These are phyloP conservation scores for Oreohelix idahoensis DNA, from an alignment of 1,140 invertebrate genomes.

Conservation along the genomic window DNA sequence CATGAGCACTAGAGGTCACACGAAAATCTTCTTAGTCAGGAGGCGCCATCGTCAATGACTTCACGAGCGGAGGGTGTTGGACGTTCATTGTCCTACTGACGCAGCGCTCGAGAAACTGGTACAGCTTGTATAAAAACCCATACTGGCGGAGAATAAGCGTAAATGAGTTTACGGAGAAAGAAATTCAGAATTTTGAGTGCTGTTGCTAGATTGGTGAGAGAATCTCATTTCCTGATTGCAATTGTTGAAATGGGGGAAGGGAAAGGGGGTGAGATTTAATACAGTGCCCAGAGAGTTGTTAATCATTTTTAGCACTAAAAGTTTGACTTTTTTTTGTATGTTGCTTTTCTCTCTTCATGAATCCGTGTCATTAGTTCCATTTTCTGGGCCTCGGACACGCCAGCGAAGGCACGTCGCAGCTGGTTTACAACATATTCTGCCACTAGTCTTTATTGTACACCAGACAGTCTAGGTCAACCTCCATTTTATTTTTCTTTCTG, in stretches of 20 bases:
- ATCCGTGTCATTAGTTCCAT: no score
- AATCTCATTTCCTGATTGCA: conserved; percentile 31
- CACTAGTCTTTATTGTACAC: no score
- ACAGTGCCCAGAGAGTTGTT: no score
- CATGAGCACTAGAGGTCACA: conserved; percentile 18
- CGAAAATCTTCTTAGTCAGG: conserved; percentile 14
- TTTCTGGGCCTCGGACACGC: no score
- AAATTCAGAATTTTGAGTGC: conserved; percentile 35
- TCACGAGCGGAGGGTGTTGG: neutral
- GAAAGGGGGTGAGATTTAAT: neutral
- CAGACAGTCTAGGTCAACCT: no score
- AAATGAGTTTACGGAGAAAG: conserved; percentile 24
- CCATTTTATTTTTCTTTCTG: no score
- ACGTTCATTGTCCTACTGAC: neutral
- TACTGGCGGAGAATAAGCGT: conserved; percentile 25
- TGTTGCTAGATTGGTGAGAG: conserved; percentile 17
- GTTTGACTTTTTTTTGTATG: no score
- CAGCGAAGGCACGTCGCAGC: no score
- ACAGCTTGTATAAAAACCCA: conserved; percentile 11
- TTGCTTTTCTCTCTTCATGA: no score
- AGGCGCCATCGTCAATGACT: conserved; percentile 14
- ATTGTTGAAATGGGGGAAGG: neutral
- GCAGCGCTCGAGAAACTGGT: neutral
- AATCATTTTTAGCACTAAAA: neutral
- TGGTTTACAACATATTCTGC: no score